Evolutionary conservation across 2,797 vertebrate species (phyloP).

Genomic region (Meriones psammophilus): DNA sequence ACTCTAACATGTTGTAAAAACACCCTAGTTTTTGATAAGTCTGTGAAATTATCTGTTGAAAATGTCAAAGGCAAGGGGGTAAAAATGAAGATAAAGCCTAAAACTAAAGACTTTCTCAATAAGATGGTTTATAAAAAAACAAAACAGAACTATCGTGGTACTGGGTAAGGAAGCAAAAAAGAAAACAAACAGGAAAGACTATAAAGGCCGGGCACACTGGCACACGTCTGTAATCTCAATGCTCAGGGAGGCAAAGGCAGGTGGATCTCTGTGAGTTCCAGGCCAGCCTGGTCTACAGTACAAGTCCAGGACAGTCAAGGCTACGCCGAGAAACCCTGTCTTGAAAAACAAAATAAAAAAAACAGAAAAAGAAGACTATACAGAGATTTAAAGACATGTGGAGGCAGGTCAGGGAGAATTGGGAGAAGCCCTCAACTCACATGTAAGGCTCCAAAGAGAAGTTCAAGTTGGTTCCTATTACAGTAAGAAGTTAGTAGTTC

Average conservation of each 20-base stretch:
- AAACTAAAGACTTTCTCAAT: slow-evolving; percentile 33
- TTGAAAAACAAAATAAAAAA: background rate
- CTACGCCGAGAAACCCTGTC: no score
- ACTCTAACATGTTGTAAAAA: slow-evolving; percentile 40
- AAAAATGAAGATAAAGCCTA: slow-evolving; percentile 52
- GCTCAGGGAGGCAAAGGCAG: no score
- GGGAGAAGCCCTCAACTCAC: background rate
- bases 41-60: slow-evolving; percentile 51
- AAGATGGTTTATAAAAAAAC: background rate
- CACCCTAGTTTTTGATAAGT: background rate
- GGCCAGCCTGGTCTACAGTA: no score
- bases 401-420: background rate
- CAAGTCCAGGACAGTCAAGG: no score
- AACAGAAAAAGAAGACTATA: background rate
- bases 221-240: no score
- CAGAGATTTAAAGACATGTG: slow-evolving; percentile 15
- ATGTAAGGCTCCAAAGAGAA: slow-evolving; percentile 20
- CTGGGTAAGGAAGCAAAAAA: slow-evolving; percentile 22
- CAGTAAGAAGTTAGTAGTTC: background rate
- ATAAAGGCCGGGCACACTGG: background rate
- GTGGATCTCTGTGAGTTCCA: no score
- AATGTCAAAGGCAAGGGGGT: background rate
- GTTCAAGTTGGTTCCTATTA: background rate
- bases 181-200: background rate
- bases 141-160: background rate